Conservation (phyloP, 2,113 vertebrate species). For the Colinus virginianus region DNA sequence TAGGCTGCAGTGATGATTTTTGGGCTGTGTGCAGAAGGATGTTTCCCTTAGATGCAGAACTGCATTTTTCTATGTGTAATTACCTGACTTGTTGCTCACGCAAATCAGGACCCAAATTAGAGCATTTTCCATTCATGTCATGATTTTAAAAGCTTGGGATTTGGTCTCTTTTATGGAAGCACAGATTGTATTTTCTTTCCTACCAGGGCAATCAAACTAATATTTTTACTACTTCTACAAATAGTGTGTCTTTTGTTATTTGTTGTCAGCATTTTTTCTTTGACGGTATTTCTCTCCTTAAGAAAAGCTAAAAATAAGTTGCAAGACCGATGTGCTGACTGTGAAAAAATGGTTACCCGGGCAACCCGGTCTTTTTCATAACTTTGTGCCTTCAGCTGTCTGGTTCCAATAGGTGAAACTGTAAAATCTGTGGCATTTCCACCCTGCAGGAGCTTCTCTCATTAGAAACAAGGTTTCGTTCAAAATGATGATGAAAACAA, state of each 20-base stretch:
- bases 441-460: neutral
- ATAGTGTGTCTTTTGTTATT: neutral
- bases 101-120: neutral
- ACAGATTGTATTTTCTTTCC: neutral
- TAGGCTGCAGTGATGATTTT: neutral
- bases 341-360: conserved; percentile 50
- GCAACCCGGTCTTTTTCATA: conserved; percentile 44
- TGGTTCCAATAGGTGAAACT: neutral
- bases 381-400: conserved; percentile 6
- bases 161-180: neutral
- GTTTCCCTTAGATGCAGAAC: neutral
- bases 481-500: neutral
- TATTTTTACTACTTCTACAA: conserved; percentile 21
- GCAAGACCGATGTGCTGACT: conserved; percentile 56
- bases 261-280: neutral
- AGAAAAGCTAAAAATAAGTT: conserved; percentile 55
- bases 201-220: neutral
- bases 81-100: neutral
- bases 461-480: neutral
- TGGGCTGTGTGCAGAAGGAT: neutral
- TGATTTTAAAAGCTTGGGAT: neutral
- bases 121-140: neutral
- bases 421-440: neutral
- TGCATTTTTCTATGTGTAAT: neutral
- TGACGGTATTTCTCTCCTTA: neutral